These are phyloP conservation scores for Aphyosemion australe DNA, from an alignment of 2,113 vertebrate genomes.

Conservation along the genomic window DNA sequence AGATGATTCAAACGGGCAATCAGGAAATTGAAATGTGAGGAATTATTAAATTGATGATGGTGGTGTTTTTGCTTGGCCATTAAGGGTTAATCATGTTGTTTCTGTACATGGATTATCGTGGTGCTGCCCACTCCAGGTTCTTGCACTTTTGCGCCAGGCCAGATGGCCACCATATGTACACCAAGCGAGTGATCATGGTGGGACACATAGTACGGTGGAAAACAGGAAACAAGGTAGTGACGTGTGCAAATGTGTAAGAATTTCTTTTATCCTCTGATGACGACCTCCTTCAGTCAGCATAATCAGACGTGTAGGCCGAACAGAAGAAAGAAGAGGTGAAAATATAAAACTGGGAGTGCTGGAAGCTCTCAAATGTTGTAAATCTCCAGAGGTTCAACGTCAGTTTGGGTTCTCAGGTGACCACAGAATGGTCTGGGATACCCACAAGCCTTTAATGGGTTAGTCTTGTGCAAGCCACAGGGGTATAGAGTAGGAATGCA, in stretches of 20 bases:
- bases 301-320: conserved; percentile 5
- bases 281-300: conserved; percentile 24
- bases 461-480: conserved; percentile 38
- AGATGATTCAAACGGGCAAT: not conserved
- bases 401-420: conserved; percentile 50
- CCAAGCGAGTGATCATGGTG: conserved; percentile 53
- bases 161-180: conserved; percentile 82
- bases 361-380: conserved; percentile 13
- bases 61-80: not conserved
- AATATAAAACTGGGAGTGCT: conserved; percentile 25
- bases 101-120: conserved; percentile 58
- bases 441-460: conserved; percentile 64
- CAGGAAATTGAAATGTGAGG: not conserved
- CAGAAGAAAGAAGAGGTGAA: conserved; percentile 12
- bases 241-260: conserved; percentile 55
- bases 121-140: conserved; percentile 55
- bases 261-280: conserved; percentile 27
- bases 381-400: conserved; percentile 33
- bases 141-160: conserved; percentile 61
- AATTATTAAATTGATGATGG: not conserved
- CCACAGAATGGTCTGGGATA: conserved; percentile 52
- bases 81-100: conserved; percentile 65
- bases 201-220: conserved; percentile 42
- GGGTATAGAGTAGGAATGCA: conserved; percentile 28
- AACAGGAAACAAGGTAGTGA: conserved; percentile 47